Percentiles rank a stretch among this genome's conserved stretches.
Evolutionary conservation across 1,140 invertebrate genomes (phyloP).

Genomic region (Solenopsis invicta): DNA sequence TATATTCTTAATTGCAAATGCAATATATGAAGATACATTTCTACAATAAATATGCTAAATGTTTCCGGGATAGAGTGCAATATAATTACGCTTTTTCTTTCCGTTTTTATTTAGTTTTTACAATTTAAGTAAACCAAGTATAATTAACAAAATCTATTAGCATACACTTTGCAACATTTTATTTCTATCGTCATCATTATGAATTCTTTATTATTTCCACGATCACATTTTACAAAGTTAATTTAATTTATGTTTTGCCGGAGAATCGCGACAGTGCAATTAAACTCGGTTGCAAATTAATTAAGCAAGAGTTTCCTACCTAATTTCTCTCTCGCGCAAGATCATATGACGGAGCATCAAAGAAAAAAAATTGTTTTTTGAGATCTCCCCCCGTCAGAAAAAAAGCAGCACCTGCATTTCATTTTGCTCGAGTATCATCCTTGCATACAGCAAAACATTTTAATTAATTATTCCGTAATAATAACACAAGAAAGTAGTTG

Average conservation of each 20-base stretch:
- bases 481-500: constrained; percentile 81
- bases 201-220: constrained; percentile 11
- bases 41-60: background rate
- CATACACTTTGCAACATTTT: background rate
- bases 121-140: background rate
- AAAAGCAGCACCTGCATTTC: constrained; percentile 68
- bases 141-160: background rate
- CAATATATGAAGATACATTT: background rate
- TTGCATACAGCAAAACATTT: constrained; percentile 74
- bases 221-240: background rate
- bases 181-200: background rate
- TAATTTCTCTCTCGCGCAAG: constrained; percentile 66
- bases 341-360: background rate
- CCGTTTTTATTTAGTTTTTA: no score
- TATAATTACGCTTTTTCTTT: background rate
- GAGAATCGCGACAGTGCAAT: background rate
- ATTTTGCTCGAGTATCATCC: constrained; percentile 77
- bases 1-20: background rate
- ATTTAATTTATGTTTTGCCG: background rate
- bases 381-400: background rate
- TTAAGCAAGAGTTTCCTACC: constrained; percentile 55
- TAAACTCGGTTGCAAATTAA: constrained; percentile 50
- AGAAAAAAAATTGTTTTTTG: constrained; percentile 36
- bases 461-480: constrained; percentile 83
- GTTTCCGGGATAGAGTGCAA: no score